These are phyloP conservation scores for Cerceris rybyensis DNA, from an alignment of 2,888 invertebrate species.

Conservation along the genomic window DNA sequence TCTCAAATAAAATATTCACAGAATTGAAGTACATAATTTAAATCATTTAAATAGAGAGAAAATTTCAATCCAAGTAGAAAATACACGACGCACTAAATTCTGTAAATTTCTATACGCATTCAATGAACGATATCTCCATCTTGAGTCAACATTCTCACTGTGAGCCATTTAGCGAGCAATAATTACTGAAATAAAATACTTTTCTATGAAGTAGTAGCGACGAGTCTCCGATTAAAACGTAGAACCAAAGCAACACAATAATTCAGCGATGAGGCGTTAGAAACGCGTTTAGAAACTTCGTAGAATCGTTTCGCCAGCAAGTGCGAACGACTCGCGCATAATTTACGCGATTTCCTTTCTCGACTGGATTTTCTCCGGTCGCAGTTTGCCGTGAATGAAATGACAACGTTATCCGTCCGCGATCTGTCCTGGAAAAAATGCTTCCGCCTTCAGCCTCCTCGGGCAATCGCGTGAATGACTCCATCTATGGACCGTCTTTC, in stretches of 20 bases:
- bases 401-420: constrained; percentile 18
- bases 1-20: too few relatives aligned
- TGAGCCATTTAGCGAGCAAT: too few relatives aligned
- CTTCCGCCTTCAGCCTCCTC: not conserved
- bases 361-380: constrained; percentile 32
- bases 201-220: not conserved
- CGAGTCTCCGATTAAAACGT: not conserved
- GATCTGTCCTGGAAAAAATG: constrained; percentile 16
- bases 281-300: constrained; percentile 24
- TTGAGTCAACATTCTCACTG: too few relatives aligned
- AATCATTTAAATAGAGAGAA: too few relatives aligned
- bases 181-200: too few relatives aligned
- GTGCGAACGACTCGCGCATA: constrained; percentile 32
- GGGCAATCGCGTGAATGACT: not conserved
- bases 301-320: not conserved
- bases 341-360: constrained; percentile 49
- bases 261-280: constrained; percentile 26
- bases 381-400: constrained; percentile 23
- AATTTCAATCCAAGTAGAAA: too few relatives aligned
- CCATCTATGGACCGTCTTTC: not conserved
- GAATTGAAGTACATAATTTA: too few relatives aligned
- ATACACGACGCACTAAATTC: too few relatives aligned
- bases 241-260: constrained; percentile 10
- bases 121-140: too few relatives aligned
- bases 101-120: too few relatives aligned